Evolutionary conservation across 2,113 vertebrate genomes (phyloP).

Genomic region (Pitta sordida): DNA sequence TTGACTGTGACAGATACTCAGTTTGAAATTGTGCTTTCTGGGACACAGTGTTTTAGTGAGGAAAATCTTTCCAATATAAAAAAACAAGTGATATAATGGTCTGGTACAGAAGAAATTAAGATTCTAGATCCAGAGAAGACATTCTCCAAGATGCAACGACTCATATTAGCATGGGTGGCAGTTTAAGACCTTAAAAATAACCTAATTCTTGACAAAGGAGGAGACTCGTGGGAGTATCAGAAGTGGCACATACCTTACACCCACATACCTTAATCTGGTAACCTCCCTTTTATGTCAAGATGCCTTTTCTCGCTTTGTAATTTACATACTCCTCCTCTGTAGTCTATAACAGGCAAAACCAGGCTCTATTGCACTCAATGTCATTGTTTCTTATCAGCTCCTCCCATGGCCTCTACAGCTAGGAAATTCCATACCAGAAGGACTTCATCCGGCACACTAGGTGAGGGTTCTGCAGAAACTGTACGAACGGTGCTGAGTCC

Average conservation of each 20-base stretch:
- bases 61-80: not conserved
- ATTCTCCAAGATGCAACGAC: not conserved
- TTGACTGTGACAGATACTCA: not conserved
- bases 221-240: not conserved
- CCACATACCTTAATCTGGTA: not conserved
- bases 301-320: not conserved
- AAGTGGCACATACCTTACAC: conserved; percentile 8
- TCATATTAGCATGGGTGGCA: not conserved
- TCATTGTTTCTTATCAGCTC: not conserved
- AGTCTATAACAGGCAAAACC: not conserved
- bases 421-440: conserved; percentile 80
- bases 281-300: not conserved
- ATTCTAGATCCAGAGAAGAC: not conserved
- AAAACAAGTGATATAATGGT: not conserved
- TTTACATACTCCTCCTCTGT: not conserved
- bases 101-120: not conserved
- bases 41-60: not conserved
- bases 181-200: not conserved
- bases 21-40: not conserved
- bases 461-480: conserved; percentile 82
- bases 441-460: conserved; percentile 78
- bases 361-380: not conserved
- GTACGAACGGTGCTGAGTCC: conserved; percentile 81
- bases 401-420: not conserved
- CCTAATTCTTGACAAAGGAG: not conserved